Evolutionary conservation across 2,888 invertebrate species (phyloP).

Genomic region (Hesperia comma): DNA sequence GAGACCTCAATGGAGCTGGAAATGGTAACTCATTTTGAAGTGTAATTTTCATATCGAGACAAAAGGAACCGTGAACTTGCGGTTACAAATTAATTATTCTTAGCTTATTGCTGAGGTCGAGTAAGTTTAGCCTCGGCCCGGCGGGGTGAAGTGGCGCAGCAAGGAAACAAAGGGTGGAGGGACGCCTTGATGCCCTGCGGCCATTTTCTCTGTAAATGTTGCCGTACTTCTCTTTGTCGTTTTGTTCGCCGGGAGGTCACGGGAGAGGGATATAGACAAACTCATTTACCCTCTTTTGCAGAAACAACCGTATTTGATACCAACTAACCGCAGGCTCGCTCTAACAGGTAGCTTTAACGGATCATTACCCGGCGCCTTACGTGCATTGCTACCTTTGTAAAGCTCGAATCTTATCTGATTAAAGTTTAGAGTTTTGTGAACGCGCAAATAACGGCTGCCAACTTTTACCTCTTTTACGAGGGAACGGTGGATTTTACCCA

Average conservation of each 20-base stretch:
- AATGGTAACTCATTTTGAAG: slow-evolving; percentile 28
- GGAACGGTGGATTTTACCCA: neutral
- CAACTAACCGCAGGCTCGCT: slow-evolving; percentile 62
- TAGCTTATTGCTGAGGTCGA: slow-evolving; percentile 56
- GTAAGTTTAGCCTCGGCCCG: slow-evolving; percentile 52
- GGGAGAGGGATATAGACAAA: slow-evolving; percentile 68
- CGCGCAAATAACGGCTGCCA: neutral
- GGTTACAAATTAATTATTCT: slow-evolving; percentile 45
- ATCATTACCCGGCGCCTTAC: slow-evolving; percentile 60
- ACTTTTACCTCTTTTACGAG: neutral
- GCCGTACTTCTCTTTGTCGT: slow-evolving; percentile 68
- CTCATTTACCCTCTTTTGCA: slow-evolving; percentile 68
- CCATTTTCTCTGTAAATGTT: slow-evolving; percentile 76
- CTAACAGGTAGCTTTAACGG: slow-evolving; percentile 67
- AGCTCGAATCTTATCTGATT: slow-evolving; percentile 22
- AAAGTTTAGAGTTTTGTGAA: slow-evolving; percentile 6
- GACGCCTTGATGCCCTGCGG: slow-evolving; percentile 68
- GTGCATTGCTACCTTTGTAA: slow-evolving; percentile 1
- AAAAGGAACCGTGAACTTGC: slow-evolving; percentile 38
- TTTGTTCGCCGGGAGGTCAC: slow-evolving; percentile 66
- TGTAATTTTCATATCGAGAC: slow-evolving; percentile 33
- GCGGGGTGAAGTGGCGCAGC: slow-evolving; percentile 51
- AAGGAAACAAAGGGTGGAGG: slow-evolving; percentile 75
- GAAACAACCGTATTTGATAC: slow-evolving; percentile 61
- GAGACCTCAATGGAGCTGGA: slow-evolving; percentile 24